A percentile compares a stretch with the other conserved stretches of the same genome.
These are phyloP conservation scores for Latrodectus hesperus DNA, from an alignment of 2,888 invertebrate genomes.

Conservation along the genomic window DNA sequence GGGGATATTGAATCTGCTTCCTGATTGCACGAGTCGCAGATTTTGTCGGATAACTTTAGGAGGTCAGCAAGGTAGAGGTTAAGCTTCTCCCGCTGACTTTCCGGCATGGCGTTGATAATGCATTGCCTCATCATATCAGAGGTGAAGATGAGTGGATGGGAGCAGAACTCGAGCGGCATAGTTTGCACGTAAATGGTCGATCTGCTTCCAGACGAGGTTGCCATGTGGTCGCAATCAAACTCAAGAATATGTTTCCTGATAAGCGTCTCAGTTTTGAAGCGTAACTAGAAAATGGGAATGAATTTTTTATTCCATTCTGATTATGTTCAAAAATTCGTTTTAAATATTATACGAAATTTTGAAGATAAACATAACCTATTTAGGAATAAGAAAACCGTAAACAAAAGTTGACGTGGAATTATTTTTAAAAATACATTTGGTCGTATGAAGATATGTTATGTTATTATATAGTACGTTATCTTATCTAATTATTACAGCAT, in stretches of 20 bases:
- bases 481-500: no score
- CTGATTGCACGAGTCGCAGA: conserved; percentile 3
- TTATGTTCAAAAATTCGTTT: no score
- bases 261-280: neutral
- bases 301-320: neutral
- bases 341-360: no score
- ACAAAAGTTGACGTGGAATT: no score
- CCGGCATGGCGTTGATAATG: conserved; percentile 13
- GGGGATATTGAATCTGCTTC: neutral
- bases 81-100: conserved; percentile 16
- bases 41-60: neutral
- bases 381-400: no score
- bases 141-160: conserved; percentile 15
- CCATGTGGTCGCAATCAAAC: conserved; percentile 10
- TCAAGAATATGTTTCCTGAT: conserved; percentile 18
- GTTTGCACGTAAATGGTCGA: neutral
- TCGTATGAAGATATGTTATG: no score
- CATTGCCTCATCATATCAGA: conserved; percentile 3
- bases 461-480: no score
- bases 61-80: conserved; percentile 19
- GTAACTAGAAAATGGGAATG: neutral
- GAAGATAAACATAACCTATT: no score
- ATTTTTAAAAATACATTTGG: no score
- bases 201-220: neutral
- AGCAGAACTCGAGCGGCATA: conserved; percentile 14